Evolutionary conservation across 2,888 invertebrate species (phyloP), one percentile per base, ranked within the genome.

Genomic region (Steinernema hermaphroditum): DNA sequence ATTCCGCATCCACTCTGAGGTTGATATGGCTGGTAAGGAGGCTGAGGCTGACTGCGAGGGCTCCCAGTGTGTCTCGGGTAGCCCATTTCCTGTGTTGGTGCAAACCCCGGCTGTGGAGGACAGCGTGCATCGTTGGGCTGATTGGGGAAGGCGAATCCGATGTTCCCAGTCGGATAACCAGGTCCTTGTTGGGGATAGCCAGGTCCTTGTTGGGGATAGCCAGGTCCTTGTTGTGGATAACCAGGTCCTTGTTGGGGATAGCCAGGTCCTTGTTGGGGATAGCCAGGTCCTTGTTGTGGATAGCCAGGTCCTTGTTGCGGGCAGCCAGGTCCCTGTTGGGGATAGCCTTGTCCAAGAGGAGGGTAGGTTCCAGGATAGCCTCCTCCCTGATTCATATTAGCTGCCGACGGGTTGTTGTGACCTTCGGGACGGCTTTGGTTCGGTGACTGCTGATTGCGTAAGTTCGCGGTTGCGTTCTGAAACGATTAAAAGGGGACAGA

Each of bases 381-480:
- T 46, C 46, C 46, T 9, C 46, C 62, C 27, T 62, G 62, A n/a
- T 62, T 62, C 62, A 62, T 62, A 4, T 62, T 19, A 14, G 16
- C 27, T 29, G 62, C 29, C 16, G 62, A 32, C 16, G 32, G 24
- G 1, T 16, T 19, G 12, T 50, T 50, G 2, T 16, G 24, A 2
- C 22, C 50, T 50, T 50, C 50, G 12, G 50, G 24, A 50, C 24
- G 22, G 22, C 22, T 22, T 24, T 24, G 34, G n/a, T n/a, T n/a
- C 62, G 62, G 27, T n/a, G 27, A 32, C 32, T 62, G 62, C 32
- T 62, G 62, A 27, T 62, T 32, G 62, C 62, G 62, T 32, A 27
- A 16, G 19, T 34, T 62, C 27, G 62, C 29, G 16, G 62, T 14
- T 29, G 32, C 62, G 62, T 27, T 62, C 62, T 62, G 29, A 62